Percentiles rank a stretch among this genome's conserved stretches.
phyloP scores from a whole-genome alignment of 2,797 vertebrate genomes.

The Pachyuromys duprasi region DNA sequence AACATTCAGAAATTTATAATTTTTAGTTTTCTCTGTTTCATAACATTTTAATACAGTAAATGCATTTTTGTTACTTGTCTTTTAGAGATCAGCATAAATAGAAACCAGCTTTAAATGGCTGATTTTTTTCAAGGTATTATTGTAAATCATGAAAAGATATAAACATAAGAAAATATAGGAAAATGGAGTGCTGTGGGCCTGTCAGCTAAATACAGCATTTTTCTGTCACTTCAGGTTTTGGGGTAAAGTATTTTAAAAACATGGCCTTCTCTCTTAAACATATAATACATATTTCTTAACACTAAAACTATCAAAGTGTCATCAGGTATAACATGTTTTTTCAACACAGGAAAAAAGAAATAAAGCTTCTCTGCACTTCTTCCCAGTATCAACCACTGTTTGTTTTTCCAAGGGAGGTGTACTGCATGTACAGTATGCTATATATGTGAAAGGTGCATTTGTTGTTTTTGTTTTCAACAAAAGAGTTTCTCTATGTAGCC shows the following conservation, averaged over 20 bases:
- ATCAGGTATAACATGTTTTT: neutral
- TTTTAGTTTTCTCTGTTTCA: constrained; percentile 49
- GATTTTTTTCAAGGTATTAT: neutral
- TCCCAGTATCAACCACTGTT: neutral
- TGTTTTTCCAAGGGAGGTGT: neutral
- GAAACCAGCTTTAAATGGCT: constrained; percentile 50
- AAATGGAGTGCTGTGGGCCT: neutral
- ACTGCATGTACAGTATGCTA: neutral
- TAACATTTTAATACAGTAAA: constrained; percentile 47
- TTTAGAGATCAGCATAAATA: constrained; percentile 46
- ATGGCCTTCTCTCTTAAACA: neutral
- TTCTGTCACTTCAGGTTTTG: constrained; percentile 9
- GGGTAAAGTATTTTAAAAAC: constrained; percentile 37
- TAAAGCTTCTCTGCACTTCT: neutral
- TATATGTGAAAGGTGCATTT: neutral
- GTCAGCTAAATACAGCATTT: constrained; percentile 7
- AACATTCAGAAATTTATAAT: constrained; percentile 33
- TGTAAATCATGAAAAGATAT: constrained; percentile 10
- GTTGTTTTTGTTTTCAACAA: neutral
- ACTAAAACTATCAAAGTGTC: neutral
- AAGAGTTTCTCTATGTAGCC: neutral
- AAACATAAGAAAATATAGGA: constrained; percentile 23
- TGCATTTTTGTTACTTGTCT: neutral
- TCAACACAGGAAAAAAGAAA: neutral
- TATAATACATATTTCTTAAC: neutral